These are phyloP conservation scores for Choloepus didactylus DNA, from an alignment of 2,797 vertebrate species.

Conservation along the genomic window DNA sequence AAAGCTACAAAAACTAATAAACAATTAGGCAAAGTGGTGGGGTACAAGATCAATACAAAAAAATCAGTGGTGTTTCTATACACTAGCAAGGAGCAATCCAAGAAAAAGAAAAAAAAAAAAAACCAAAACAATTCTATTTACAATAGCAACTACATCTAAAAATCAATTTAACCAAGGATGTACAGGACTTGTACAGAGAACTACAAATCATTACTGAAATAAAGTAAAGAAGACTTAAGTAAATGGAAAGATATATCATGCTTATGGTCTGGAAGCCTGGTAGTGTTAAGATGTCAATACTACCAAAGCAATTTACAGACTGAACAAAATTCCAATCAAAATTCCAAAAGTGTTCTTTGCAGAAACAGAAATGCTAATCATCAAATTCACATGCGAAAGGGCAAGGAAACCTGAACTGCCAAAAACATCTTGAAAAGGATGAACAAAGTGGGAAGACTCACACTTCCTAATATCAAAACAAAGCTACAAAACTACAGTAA, in stretches of 20 bases:
- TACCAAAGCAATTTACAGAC: background rate
- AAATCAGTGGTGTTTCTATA: background rate
- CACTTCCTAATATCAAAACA: no score
- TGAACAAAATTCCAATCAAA: background rate
- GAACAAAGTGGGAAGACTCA: no score
- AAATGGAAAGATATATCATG: background rate
- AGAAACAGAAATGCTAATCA: background rate
- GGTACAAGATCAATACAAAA: background rate
- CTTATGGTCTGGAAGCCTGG: background rate
- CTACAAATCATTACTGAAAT: background rate
- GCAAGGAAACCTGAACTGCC: no score
- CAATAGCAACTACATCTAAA: background rate
- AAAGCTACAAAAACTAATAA: conserved; percentile 26
- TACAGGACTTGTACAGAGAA: background rate
- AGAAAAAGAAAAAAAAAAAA: background rate
- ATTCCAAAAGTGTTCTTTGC: background rate
- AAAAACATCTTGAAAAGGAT: no score
- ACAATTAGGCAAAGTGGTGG: conserved; percentile 4
- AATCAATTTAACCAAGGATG: background rate
- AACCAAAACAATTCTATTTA: background rate
- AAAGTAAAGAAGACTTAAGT: background rate
- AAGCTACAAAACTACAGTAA: no score
- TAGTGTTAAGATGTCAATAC: conserved; percentile 12
- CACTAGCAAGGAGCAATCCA: background rate
- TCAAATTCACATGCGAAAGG: no score